Percentiles rank a stretch among this genome's conserved stretches.
Evolutionary conservation across 2,113 vertebrate species (phyloP).

Genomic region (Myiagra hebetior): DNA sequence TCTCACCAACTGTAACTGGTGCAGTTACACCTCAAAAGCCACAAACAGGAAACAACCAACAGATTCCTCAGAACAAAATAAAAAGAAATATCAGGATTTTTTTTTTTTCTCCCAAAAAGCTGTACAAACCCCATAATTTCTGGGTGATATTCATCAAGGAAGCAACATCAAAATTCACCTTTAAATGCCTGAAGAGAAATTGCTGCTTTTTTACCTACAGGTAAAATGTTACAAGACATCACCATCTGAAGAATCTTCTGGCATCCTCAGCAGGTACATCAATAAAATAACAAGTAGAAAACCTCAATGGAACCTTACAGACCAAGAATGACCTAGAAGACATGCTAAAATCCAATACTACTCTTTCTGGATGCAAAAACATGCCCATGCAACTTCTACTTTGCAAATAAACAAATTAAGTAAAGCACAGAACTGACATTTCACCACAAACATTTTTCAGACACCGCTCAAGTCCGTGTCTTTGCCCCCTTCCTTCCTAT

Average conservation of each 20-base stretch:
- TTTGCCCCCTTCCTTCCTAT: background rate
- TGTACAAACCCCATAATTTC: background rate
- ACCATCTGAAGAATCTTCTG: background rate
- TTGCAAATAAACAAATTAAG: background rate
- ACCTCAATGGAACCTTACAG: background rate
- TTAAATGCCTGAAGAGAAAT: background rate
- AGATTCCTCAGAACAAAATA: background rate
- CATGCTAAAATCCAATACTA: background rate
- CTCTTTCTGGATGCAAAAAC: background rate
- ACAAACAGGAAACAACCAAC: conserved; percentile 9
- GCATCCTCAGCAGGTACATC: background rate
- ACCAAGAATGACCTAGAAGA: background rate
- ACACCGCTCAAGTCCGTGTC: background rate
- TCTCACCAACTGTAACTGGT: background rate
- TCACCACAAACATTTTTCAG: background rate
- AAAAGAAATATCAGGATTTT: background rate
- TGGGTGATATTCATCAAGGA: background rate
- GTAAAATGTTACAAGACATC: background rate
- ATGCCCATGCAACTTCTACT: background rate
- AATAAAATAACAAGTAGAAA: background rate
- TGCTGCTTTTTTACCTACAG: background rate
- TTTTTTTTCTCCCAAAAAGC: background rate
- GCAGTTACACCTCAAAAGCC: background rate
- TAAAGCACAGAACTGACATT: background rate
- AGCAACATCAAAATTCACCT: background rate